Percentiles rank a stretch among this genome's conserved stretches.
Evolutionary conservation across 2,113 vertebrate genomes (phyloP).

Genomic region (Urocolius indicus): DNA sequence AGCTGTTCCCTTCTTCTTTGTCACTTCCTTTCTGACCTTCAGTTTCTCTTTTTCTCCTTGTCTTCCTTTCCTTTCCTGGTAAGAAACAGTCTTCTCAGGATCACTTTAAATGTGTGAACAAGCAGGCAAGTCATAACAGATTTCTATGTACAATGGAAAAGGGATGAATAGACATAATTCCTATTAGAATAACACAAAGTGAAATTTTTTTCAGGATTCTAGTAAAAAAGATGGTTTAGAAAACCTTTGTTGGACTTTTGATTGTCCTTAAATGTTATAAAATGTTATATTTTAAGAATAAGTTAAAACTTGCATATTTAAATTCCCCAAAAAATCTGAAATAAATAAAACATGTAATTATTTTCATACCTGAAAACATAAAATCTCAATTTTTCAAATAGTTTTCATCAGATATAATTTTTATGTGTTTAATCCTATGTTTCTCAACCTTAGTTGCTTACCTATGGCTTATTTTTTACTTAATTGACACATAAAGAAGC

Average conservation of each 20-base stretch:
- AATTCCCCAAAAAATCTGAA: neutral
- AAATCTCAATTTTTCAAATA: neutral
- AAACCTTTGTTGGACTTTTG: neutral
- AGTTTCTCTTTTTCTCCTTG: neutral
- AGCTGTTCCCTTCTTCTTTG: neutral
- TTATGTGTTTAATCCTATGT: neutral
- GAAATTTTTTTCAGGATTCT: neutral
- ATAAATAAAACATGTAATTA: neutral
- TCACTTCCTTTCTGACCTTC: neutral
- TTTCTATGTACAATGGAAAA: neutral
- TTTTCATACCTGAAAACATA: neutral
- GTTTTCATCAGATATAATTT: neutral
- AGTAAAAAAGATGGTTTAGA: neutral
- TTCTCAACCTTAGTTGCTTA: neutral
- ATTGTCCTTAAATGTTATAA: neutral
- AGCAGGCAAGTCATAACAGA: neutral
- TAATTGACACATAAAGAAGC: neutral
- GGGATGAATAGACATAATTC: neutral
- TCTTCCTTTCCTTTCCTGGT: neutral
- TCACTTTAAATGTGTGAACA: neutral
- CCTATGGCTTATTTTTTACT: neutral
- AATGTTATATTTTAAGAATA: neutral
- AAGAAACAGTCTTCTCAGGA: neutral
- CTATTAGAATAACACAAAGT: neutral
- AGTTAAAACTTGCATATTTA: neutral